These are phyloP conservation scores for Pristionchus arcanus DNA, from an alignment of 2,888 invertebrate species.

Conservation along the genomic window DNA sequence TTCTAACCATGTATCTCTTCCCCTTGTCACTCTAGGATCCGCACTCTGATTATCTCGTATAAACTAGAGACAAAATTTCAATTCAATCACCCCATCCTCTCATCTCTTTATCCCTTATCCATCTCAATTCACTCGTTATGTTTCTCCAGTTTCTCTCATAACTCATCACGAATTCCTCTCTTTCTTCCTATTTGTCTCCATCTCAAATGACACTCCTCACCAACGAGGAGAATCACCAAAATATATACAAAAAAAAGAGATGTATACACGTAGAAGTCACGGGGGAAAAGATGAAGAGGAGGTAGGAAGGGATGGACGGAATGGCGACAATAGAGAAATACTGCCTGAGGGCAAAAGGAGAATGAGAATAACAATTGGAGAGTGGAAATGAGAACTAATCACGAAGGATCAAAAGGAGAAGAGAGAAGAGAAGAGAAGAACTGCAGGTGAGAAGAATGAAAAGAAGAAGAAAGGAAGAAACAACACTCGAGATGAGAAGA, in stretches of 20 bases:
- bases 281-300: neutral
- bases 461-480: neutral
- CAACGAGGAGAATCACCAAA: neutral
- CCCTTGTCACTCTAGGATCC: neutral
- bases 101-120: neutral
- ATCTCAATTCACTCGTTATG: slow-evolving; percentile 3
- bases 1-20: neutral
- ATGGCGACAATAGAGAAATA: neutral
- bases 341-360: neutral
- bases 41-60: neutral
- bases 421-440: neutral
- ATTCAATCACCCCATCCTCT: neutral
- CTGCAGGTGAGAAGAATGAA: neutral
- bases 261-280: neutral
- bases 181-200: neutral
- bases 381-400: neutral
- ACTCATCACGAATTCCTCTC: neutral
- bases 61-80: neutral
- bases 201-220: slow-evolving; percentile 13
- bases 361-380: neutral
- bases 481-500: neutral
- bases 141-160: neutral
- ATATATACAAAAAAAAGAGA: neutral
- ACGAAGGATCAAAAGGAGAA: neutral
- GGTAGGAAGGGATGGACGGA: neutral